Base-by-base conservation (phyloP, 2,888 invertebrate species). In the Idaea dimidiata region DNA sequence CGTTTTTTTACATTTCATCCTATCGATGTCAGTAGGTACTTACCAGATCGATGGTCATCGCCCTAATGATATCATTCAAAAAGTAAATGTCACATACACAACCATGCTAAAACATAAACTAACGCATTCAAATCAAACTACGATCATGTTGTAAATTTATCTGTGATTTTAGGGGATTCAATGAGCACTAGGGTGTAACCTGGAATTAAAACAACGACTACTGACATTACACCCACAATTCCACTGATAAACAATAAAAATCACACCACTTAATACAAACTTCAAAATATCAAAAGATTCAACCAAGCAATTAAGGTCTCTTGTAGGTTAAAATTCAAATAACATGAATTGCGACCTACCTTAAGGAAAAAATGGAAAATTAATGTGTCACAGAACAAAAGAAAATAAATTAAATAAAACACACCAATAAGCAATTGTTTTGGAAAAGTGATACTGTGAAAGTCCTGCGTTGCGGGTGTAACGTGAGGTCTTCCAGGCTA, bases 181-280 rank as follows among this genome's bases (percentile, higher is more conserved):
- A 77, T 72, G 78, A 82, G 79, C 81, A 75, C 85, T 86, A 88
- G 86, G 91, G 89, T 89, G 88, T 89, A 91, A 89, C 93, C 93
- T 93, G 93, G 92, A 91, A 87, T 85, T 86, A 89, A 89, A 87
- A 89, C 86, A 89, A 89, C 87, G 89, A 89, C 89, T 89, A 84
- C 88, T 87, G 86, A 86, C 85, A 86, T 82, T 84, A 86, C 86
- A 88, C 88, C 89, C 88, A 89, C 85, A 85, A 80, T 79, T 82
- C 69, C 76, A 83, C 72, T 81, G 75, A 82, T 68, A 84, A 82
- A 87, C 80, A 86, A 76, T 81, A 84, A 85, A 81, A 83, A 83
- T 83, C 86, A 92, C 88, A 89, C 86, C 87, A 89, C 82, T 83
- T 78, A 88, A 86, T 81, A 86, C 87, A 87, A 80, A 78, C 73